Evolutionary conservation across 2,113 vertebrate species (phyloP).

Genomic region (Pholis gunnellus): DNA sequence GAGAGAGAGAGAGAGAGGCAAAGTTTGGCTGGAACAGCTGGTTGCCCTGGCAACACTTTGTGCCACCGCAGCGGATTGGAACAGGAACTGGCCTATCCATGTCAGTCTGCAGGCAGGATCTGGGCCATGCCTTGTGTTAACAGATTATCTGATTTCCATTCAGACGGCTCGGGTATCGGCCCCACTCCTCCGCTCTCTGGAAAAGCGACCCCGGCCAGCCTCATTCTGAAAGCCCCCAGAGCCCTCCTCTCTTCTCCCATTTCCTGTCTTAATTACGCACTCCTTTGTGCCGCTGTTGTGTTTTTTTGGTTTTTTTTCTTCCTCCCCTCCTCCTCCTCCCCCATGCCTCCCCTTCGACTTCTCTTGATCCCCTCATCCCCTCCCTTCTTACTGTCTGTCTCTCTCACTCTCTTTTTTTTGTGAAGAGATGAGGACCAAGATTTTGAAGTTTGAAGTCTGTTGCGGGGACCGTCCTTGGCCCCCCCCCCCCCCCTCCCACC

Average conservation of each 20-base stretch:
- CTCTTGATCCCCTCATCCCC: constrained; percentile 67
- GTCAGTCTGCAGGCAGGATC: constrained; percentile 78
- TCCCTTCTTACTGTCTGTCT: constrained; percentile 65
- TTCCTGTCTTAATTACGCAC: constrained; percentile 83
- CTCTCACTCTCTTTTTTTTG: constrained; percentile 50
- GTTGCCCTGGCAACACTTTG: constrained; percentile 74
- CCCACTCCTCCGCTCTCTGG: constrained; percentile 71
- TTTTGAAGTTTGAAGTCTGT: constrained; percentile 69
- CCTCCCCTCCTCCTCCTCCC: constrained; percentile 37
- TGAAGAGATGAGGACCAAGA: constrained; percentile 69
- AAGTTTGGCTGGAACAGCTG: constrained; percentile 76
- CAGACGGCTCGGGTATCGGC: constrained; percentile 80
- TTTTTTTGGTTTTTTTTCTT: constrained; percentile 18
- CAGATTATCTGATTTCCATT: constrained; percentile 83
- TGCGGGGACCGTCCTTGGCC: constrained; percentile 49
- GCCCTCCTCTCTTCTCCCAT: constrained; percentile 79
- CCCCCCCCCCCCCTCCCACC: constrained; percentile 10
- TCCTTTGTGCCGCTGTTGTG: constrained; percentile 77
- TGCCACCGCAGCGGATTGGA: constrained; percentile 75
- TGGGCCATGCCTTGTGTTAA: constrained; percentile 82
- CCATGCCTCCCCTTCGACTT: constrained; percentile 52
- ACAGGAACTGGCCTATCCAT: constrained; percentile 80
- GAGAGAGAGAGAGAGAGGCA: constrained; percentile 21
- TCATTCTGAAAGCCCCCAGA: constrained; percentile 80
- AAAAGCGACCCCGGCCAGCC: constrained; percentile 76